These are phyloP conservation scores for Bilobella aurantiaca DNA, from an alignment of 1,140 invertebrate genomes.

Conservation along the genomic window DNA sequence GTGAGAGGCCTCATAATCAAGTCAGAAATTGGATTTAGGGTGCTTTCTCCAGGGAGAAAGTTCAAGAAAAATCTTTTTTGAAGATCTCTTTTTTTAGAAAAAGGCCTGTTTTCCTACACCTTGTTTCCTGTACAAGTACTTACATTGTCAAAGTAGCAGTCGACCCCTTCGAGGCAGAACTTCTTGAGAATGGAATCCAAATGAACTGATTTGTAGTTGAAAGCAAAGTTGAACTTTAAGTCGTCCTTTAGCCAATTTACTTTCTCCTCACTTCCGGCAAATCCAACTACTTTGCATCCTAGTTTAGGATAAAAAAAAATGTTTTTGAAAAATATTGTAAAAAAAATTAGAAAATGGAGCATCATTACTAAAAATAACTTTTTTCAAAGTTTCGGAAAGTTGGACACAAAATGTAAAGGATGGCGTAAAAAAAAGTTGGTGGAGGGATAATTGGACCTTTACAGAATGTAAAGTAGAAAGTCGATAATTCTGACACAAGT, in stretches of 20 bases:
- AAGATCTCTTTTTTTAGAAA: too few relatives aligned
- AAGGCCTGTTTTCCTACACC: too few relatives aligned
- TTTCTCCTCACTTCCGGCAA: slow-evolving; percentile 42
- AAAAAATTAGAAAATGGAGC: not conserved
- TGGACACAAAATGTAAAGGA: too few relatives aligned
- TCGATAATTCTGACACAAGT: too few relatives aligned
- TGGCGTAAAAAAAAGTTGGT: too few relatives aligned
- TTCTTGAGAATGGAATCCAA: slow-evolving; percentile 37
- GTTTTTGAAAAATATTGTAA: not conserved
- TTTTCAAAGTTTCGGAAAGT: too few relatives aligned
- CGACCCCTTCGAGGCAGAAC: slow-evolving; percentile 41
- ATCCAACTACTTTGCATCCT: slow-evolving; percentile 43
- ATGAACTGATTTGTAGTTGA: slow-evolving; percentile 43
- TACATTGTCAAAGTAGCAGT: slow-evolving; percentile 67
- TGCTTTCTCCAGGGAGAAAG: not conserved
- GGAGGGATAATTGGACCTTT: too few relatives aligned
- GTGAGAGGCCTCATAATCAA: not conserved
- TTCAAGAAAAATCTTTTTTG: too few relatives aligned
- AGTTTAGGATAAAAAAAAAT: slow-evolving; percentile 30
- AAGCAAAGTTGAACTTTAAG: slow-evolving; percentile 41
- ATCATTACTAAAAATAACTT: too few relatives aligned
- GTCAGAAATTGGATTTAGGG: not conserved
- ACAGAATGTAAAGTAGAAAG: too few relatives aligned
- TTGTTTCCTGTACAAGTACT: too few relatives aligned
- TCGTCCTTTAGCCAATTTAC: slow-evolving; percentile 43